Evolutionary conservation across 37 sponge, comb jelly and placozoan species (phyloP), one percentile per base, ranked within the genome.

Genomic region (Tethya wilhelma): DNA sequence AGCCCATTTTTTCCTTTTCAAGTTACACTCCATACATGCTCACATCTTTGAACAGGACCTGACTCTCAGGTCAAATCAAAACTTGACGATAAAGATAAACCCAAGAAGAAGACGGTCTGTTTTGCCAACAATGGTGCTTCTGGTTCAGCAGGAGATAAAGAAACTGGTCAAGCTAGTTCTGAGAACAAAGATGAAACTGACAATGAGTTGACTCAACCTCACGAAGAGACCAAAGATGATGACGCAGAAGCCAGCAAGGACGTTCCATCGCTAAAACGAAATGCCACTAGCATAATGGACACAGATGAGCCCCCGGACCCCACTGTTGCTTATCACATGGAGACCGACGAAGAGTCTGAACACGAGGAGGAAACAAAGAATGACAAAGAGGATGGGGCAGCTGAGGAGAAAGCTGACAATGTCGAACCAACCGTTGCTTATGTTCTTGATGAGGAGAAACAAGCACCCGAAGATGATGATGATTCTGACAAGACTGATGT

Each of bases 371-470:
- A 73, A 4, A 75, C 34, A 4, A 56, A 37, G 44, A 60, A 38
- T 29, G 66, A 28, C n/a, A 67, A 1, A 45, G 67, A 55, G 38
- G 38, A 38, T 56, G 67, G 33, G 1, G 44, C 5, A 11, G 38
- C 25, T 4, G 45, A 37, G 23, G 71, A 26, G 64, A 64, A 62
- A 17, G 71, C 42, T 12, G 23, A 30, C 11, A 38, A 38, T 19
- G 69, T 42, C 20, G 88, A 88, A 14, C 75, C 87, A 38, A 88
- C 88, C 17, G 53, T 88, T 22, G 74, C 82, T 5, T 88, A 88
- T 53, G 68, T 67, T 1, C 56, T 25, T 6, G 39, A 57, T 28
- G 59, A 69, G 42, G 71, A 29, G 12, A 32, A n/a, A 70, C 64
- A 76, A 44, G 44, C 0, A 0, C 23, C 1, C n/a, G 38, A 19